Conservation (phyloP, 2,113 vertebrate species). For the Gulo gulo region DNA sequence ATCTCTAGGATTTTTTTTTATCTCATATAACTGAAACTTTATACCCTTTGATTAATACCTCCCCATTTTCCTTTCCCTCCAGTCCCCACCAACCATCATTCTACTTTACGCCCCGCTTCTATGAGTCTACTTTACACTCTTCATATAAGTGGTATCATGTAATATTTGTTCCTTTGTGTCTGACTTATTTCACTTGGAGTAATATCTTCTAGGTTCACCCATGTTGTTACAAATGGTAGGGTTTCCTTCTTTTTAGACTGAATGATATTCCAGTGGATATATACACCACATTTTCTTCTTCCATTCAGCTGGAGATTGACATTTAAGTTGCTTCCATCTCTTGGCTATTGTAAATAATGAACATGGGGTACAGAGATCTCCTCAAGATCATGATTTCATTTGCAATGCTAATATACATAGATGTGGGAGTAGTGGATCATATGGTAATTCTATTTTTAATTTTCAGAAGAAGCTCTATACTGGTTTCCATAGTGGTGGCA, state of each 20-base stretch:
- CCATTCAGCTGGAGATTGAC: neutral
- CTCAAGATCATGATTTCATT: neutral
- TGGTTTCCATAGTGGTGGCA: neutral
- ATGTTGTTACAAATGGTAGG: neutral
- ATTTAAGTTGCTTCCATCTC: neutral
- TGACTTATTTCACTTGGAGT: neutral
- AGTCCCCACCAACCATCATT: neutral
- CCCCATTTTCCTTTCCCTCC: neutral
- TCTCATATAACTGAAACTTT: neutral
- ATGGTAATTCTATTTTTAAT: neutral
- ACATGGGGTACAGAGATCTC: neutral
- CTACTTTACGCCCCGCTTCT: neutral
- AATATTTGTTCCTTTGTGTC: neutral
- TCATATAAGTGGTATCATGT: neutral
- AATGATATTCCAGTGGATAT: neutral
- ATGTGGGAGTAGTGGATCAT: neutral
- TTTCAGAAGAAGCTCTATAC: neutral
- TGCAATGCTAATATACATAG: neutral
- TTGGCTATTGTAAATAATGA: neutral
- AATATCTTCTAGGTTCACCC: neutral
- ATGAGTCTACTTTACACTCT: neutral
- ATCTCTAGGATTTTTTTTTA: neutral
- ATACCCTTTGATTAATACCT: neutral
- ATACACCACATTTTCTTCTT: neutral
- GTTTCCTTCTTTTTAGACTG: neutral